These are phyloP conservation scores for Chaetodon trifascialis DNA, from an alignment of 2,113 vertebrate species.

Conservation along the genomic window DNA sequence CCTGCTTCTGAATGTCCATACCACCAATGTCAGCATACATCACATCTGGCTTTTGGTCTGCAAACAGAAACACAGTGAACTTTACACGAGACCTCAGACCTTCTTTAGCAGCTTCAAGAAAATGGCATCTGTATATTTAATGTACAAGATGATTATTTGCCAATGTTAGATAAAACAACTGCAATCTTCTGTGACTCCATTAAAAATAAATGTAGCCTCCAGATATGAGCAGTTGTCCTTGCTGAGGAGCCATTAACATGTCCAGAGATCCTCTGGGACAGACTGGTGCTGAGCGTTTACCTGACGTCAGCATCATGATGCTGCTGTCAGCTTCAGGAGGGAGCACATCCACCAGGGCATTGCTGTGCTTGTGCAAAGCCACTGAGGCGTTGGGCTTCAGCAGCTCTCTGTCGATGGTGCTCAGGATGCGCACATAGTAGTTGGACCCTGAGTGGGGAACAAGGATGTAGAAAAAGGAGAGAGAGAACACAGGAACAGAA, in stretches of 20 bases:
- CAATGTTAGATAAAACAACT: no score
- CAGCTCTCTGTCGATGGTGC: conserved; percentile 96
- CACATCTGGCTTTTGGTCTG: conserved; percentile 97
- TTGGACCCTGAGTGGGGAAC: conserved; percentile 87
- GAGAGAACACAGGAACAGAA: conserved; percentile 1
- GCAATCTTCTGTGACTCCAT: background rate
- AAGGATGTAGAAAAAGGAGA: background rate
- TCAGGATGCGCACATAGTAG: conserved; percentile 95
- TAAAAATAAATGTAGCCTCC: background rate
- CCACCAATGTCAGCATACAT: conserved; percentile 96
- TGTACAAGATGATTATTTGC: background rate
- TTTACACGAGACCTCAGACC: background rate
- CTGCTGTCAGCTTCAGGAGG: conserved; percentile 97
- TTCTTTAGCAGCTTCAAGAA: background rate
- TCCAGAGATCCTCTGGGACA: background rate
- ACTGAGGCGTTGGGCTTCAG: conserved; percentile 96
- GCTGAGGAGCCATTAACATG: background rate
- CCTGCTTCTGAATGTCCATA: conserved; percentile 99
- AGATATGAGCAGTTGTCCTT: background rate
- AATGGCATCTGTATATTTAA: background rate
- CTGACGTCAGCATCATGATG: conserved; percentile 98
- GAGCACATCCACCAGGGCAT: conserved; percentile 94
- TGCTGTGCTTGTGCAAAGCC: conserved; percentile 97
- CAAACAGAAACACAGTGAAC: background rate
- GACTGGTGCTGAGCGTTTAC: conserved; percentile 66